Conservation (phyloP, 2,888 invertebrate genomes). For the Arrhopalites spinosus region DNA sequence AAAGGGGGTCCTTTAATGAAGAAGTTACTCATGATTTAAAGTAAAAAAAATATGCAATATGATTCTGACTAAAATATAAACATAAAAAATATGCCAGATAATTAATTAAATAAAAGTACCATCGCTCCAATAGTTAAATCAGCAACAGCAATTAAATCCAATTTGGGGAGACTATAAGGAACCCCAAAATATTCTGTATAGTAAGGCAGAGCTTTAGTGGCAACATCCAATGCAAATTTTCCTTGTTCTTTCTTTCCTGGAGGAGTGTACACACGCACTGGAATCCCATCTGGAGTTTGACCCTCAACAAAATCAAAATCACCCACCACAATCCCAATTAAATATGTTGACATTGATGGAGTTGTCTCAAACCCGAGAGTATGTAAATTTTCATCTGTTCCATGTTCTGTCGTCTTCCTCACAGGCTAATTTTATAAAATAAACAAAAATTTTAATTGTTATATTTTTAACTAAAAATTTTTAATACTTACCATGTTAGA, state of each 20-base stretch:
- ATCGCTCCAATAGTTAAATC: slow-evolving; percentile 73
- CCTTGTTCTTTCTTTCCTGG: slow-evolving; percentile 91
- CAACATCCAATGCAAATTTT: slow-evolving; percentile 86
- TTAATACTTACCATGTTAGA: slow-evolving; percentile 57
- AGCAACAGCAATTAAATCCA: slow-evolving; percentile 93
- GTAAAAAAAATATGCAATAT: not conserved
- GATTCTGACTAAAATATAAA: not conserved
- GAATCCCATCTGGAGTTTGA: slow-evolving; percentile 77
- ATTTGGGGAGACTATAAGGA: slow-evolving; percentile 92
- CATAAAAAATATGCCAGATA: not conserved
- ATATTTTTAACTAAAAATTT: too few relatives aligned
- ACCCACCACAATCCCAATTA: slow-evolving; percentile 91
- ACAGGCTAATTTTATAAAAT: slow-evolving; percentile 59
- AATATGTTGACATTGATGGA: slow-evolving; percentile 93
- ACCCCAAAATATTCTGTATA: slow-evolving; percentile 94
- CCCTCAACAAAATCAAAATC: slow-evolving; percentile 93
- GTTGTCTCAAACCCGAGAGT: slow-evolving; percentile 71
- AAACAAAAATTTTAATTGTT: too few relatives aligned
- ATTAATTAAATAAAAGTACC: too few relatives aligned
- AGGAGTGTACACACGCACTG: slow-evolving; percentile 83
- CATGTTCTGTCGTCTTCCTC: slow-evolving; percentile 25
- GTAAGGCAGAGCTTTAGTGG: slow-evolving; percentile 88
- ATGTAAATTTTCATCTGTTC: slow-evolving; percentile 57
- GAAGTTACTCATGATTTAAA: too few relatives aligned
- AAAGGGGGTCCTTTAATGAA: too few relatives aligned